Base-by-base conservation (phyloP, 2,888 invertebrate genomes). In the Tenthredo mesomela region DNA sequence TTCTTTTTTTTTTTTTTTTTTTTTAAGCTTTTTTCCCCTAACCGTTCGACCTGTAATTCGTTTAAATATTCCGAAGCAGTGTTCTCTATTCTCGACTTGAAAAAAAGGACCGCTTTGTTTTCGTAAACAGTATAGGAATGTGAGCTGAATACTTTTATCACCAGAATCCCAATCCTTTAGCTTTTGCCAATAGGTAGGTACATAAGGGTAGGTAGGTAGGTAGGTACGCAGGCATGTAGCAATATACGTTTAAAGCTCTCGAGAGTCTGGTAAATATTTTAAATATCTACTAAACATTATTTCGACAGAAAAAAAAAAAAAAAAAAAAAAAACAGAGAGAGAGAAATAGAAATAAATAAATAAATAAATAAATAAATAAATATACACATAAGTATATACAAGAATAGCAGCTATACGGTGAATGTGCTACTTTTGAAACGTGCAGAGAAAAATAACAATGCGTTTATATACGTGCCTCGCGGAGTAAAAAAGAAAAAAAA, bases 141-240 rank as follows among this genome's bases (percentile, higher is more conserved):
- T 73, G 73, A 73, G 43, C 43, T 25, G 73, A 73, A 73, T 73
- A 73, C 29, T 73, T n/a, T 73, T 73, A 43, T 73, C 73, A 9
- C 15, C 9, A 43, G 73, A 4, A 40, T 73, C 40, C 21, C 18
- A 67, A 67, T 67, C 67, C 33, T 67, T 67, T 67, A 18, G 73
- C 73, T 73, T 43, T 25, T 73, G n/a, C 43, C n/a, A 25, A 43
- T 43, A 40, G 10, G 43, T 29, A 43, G 29, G n/a, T n/a, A n/a
- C 1, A 10, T 33, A 33, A 33, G 43, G 43, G 33, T 18, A n/a
- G n/a, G n/a, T n/a, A n/a, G n/a, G n/a, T n/a, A n/a, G n/a, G n/a
- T n/a, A n/a, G n/a, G 15, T 61, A 61, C n/a, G 21, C 29, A 1
- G 1, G 61, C 21, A 25, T 61, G 2, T n/a, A n/a, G 6, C n/a